A percentile compares a stretch with the other conserved stretches of the same genome.
Conservation (phyloP, 2,888 invertebrate genomes). For the Pseudanteris insignis region DNA sequence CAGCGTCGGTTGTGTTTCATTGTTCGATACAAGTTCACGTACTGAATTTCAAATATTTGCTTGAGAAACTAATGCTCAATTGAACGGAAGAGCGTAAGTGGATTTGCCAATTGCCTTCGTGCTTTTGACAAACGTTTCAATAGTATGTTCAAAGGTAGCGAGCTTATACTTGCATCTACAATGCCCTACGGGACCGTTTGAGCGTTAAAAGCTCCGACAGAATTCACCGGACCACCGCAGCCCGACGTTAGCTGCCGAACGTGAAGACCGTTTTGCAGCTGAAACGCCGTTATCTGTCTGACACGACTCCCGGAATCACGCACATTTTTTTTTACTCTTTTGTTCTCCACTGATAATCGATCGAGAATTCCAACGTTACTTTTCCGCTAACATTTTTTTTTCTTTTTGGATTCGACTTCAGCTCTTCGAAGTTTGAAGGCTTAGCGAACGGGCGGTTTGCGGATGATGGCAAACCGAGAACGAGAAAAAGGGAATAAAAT, state of each 20-base stretch:
- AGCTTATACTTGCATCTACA: constrained; percentile 13
- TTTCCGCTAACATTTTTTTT: too few relatives aligned
- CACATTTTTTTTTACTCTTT: too few relatives aligned
- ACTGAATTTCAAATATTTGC: constrained; percentile 24
- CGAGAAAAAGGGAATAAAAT: too few relatives aligned
- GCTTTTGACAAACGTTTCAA: constrained; percentile 31
- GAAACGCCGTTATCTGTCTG: not conserved
- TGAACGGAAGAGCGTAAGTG: constrained; percentile 25
- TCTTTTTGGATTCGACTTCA: too few relatives aligned
- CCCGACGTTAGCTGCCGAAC: constrained; percentile 16
- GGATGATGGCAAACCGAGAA: too few relatives aligned
- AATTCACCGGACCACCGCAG: constrained; percentile 10
- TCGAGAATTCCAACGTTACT: constrained; percentile 7
- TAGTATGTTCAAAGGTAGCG: constrained; percentile 20
- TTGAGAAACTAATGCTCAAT: constrained; percentile 20
- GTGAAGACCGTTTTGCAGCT: constrained; percentile 11
- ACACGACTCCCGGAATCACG: not conserved
- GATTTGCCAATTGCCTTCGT: constrained; percentile 18
- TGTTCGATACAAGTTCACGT: constrained; percentile 9
- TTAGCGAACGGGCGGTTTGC: too few relatives aligned
- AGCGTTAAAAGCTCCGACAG: constrained; percentile 6
- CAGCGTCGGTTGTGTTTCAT: constrained; percentile 2
- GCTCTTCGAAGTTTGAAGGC: too few relatives aligned
- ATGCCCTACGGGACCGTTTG: constrained; percentile 16
- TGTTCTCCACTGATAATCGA: constrained; percentile 10